A percentile compares a stretch with the other conserved stretches of the same genome.
phyloP scores from a whole-genome alignment of 2,888 invertebrate genomes.

The Kuschelorhynchus macadamiae region DNA sequence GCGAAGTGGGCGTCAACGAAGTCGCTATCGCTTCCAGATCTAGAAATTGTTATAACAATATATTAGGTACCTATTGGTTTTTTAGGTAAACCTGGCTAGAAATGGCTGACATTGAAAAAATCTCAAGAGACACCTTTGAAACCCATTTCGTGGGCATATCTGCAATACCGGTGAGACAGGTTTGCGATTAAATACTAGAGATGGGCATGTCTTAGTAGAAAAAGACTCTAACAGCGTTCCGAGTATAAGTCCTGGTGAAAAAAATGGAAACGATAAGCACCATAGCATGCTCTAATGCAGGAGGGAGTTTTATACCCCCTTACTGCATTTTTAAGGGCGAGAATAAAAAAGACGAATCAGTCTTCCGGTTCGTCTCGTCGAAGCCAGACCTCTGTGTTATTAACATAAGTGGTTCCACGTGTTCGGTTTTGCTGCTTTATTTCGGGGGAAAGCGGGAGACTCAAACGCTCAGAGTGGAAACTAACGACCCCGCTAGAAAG shows the following conservation, averaged over 20 bases:
- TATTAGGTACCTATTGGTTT: not conserved
- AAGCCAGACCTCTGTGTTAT: too few relatives aligned
- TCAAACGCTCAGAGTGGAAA: too few relatives aligned
- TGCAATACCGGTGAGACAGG: constrained; percentile 3
- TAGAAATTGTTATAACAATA: constrained; percentile 29
- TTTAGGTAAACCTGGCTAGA: constrained; percentile 4
- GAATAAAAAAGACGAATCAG: too few relatives aligned
- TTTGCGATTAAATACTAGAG: constrained; percentile 9
- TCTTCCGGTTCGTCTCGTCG: too few relatives aligned
- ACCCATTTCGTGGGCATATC: constrained; percentile 8
- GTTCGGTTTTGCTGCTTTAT: too few relatives aligned
- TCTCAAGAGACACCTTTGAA: not conserved
- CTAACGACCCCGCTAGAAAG: too few relatives aligned
- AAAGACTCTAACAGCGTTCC: constrained; percentile 28
- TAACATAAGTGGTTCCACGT: too few relatives aligned
- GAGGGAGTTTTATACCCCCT: constrained; percentile 19
- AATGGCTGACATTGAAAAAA: not conserved
- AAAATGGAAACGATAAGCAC: constrained; percentile 36
- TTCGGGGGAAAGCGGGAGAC: too few relatives aligned
- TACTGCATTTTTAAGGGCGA: constrained; percentile 21
- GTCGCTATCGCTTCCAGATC: constrained; percentile 39
- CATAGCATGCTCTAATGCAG: constrained; percentile 36
- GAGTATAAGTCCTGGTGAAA: constrained; percentile 18
- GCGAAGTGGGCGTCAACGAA: constrained; percentile 35
- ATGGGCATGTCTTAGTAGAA: constrained; percentile 27